Conservation (phyloP, 2,888 invertebrate genomes). For the Reticulitermes lucifugus region DNA sequence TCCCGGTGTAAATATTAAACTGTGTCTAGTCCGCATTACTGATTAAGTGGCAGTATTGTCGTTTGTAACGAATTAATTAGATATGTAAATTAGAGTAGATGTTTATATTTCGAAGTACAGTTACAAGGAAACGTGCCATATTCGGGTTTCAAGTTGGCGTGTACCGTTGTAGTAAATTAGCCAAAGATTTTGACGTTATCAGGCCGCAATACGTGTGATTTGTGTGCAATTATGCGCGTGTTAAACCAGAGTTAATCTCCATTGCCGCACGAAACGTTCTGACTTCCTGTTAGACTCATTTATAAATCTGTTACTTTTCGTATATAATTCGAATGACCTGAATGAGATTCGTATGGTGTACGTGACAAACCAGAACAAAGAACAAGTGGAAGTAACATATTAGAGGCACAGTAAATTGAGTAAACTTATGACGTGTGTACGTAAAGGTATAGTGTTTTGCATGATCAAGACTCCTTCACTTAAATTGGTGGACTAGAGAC, state of each 20-base stretch:
- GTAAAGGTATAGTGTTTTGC: not conserved
- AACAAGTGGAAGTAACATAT: not conserved
- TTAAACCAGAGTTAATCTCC: conserved; percentile 19
- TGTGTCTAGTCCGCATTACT: not conserved
- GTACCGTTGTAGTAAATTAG: conserved; percentile 15
- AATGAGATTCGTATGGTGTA: not conserved
- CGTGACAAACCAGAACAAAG: not conserved
- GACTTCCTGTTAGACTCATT: not conserved
- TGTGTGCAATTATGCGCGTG: conserved; percentile 28
- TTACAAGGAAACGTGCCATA: conserved; percentile 21
- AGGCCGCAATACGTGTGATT: conserved; percentile 27
- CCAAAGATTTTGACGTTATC: conserved; percentile 24
- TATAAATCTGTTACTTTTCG: not conserved
- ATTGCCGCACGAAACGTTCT: not conserved
- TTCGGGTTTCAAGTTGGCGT: not conserved
- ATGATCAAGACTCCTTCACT: not conserved
- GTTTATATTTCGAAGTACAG: not conserved
- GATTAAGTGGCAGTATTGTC: conserved; percentile 12
- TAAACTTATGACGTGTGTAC: conserved; percentile 10
- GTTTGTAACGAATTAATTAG: conserved; percentile 7
- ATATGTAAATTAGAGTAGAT: conserved; percentile 17
- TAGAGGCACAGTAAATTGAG: not conserved
- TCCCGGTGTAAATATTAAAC: not conserved
- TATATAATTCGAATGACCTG: not conserved
- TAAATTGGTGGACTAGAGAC: not conserved